These are phyloP conservation scores for Peucedramus taeniatus DNA, from an alignment of 2,113 vertebrate genomes.

Conservation along the genomic window DNA sequence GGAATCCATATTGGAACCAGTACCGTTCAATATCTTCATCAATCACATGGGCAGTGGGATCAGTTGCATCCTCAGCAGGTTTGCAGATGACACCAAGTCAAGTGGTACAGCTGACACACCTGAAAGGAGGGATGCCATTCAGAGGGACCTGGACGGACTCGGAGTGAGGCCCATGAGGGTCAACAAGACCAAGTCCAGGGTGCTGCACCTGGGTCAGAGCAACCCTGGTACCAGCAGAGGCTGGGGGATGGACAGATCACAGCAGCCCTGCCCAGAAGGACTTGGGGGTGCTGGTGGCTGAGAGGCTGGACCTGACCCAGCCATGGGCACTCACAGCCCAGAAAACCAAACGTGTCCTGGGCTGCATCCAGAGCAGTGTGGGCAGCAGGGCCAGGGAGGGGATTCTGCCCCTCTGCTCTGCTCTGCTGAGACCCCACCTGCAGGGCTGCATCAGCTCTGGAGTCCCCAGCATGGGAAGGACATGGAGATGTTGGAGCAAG, in stretches of 20 bases:
- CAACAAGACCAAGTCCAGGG: not conserved
- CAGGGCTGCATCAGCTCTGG: not conserved
- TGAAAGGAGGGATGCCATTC: not conserved
- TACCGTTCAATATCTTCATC: not conserved
- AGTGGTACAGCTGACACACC: not conserved
- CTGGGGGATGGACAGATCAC: not conserved
- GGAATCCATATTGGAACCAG: rapidly evolving
- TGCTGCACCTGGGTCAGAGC: not conserved
- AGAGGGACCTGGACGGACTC: not conserved
- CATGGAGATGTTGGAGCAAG: not conserved
- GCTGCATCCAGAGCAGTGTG: not conserved
- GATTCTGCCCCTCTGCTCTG: not conserved
- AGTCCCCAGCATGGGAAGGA: not conserved
- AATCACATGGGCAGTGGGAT: not conserved
- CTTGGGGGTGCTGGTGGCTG: not conserved
- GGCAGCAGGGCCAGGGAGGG: not conserved
- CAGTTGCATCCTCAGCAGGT: not conserved
- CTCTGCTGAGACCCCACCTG: not conserved
- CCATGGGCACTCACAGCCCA: not conserved
- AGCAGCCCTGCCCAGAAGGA: not conserved
- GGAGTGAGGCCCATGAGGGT: not conserved
- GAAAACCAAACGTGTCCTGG: not conserved
- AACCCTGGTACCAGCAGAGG: too few species aligned
- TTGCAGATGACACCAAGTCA: not conserved
- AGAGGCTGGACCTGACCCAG: not conserved